Conservation (phyloP, 2,113 vertebrate species). For the Proteles cristata region DNA sequence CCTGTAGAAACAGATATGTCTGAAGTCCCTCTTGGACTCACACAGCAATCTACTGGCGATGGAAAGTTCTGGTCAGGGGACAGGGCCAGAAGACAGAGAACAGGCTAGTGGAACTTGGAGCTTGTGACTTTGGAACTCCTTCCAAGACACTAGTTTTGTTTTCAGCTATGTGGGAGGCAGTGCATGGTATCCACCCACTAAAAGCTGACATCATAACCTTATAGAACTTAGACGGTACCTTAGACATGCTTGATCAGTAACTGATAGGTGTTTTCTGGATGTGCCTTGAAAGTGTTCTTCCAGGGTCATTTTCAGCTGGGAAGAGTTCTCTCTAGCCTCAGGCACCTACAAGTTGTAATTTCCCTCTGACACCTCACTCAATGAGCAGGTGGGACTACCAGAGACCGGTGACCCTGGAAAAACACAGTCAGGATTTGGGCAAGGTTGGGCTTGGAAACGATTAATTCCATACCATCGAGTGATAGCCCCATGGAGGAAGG, state of each 20-base stretch:
- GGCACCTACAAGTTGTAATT: neutral
- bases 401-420: conserved; percentile 20
- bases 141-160: neutral
- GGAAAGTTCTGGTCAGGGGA: neutral
- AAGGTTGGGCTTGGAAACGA: conserved; percentile 28
- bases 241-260: neutral
- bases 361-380: neutral
- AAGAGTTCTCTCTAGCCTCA: neutral
- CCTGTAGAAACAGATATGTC: neutral
- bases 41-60: neutral
- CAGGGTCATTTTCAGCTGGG: neutral
- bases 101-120: neutral
- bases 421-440: neutral
- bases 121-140: conserved; percentile 19
- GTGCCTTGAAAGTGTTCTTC: neutral
- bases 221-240: neutral
- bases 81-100: neutral
- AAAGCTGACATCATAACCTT: neutral
- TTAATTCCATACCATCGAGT: conserved; percentile 42
- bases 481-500: conserved; percentile 36
- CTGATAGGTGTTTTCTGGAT: neutral
- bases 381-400: neutral
- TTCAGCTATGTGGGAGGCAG: neutral
- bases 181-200: neutral
- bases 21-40: neutral